These are phyloP conservation scores for Sylvilagus bachmani DNA, from an alignment of 2,113 vertebrate genomes.

Conservation along the genomic window DNA sequence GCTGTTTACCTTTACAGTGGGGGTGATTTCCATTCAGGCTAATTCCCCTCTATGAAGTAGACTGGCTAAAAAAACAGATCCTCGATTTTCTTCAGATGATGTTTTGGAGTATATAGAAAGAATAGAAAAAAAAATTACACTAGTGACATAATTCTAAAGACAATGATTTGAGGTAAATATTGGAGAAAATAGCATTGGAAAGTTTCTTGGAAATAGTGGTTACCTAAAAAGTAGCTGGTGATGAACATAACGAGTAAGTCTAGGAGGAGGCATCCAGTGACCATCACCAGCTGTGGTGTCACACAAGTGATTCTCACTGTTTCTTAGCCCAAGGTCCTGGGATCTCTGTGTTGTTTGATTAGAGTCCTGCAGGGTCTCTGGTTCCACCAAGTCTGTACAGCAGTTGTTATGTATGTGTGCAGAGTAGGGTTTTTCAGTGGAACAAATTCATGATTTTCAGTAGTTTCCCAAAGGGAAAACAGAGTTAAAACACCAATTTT, in stretches of 20 bases:
- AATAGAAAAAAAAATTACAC: not conserved
- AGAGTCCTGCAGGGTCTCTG: not conserved
- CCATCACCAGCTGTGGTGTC: not conserved
- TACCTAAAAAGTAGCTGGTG: not conserved
- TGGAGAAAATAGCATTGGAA: not conserved
- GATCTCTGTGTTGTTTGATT: not conserved
- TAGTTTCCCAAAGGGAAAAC: not conserved
- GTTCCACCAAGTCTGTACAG: not conserved
- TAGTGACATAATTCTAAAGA: constrained; percentile 18
- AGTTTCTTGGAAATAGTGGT: not conserved
- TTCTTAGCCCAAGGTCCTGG: not conserved
- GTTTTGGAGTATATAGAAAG: not conserved
- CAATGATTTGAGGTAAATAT: not conserved
- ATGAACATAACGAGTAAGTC: not conserved
- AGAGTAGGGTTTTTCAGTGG: not conserved
- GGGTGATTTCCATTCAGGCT: not conserved
- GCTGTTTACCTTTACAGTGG: not conserved
- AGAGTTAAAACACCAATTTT: not conserved
- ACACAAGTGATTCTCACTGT: not conserved
- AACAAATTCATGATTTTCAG: not conserved
- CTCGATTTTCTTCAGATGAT: not conserved
- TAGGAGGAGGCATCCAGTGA: not conserved
- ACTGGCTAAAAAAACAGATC: not conserved
- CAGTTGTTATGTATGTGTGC: not conserved
- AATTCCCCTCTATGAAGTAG: not conserved